Conservation (phyloP, 2,888 invertebrate genomes). For the Polietes domitor region DNA sequence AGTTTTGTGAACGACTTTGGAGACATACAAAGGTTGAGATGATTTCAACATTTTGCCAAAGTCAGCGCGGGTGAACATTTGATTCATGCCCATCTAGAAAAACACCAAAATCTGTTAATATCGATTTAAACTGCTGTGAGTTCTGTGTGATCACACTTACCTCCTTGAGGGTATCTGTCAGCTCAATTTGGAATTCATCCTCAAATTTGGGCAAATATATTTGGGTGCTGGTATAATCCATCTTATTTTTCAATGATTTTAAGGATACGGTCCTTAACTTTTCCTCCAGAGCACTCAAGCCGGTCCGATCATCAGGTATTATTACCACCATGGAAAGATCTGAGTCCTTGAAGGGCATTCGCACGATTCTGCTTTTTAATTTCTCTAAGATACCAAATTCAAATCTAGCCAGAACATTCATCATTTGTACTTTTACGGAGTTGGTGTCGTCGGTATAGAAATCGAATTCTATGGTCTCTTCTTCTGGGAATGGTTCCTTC, state of each 20-base stretch:
- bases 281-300: no score
- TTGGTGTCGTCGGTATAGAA: conserved; percentile 84
- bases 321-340: conserved; percentile 88
- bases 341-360: conserved; percentile 86
- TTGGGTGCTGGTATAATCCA: no score
- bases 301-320: no score
- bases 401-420: conserved; percentile 82
- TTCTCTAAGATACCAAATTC: conserved; percentile 69
- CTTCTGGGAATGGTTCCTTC: conserved; percentile 85
- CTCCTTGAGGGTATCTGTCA: conserved; percentile 83
- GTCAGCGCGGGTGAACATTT: conserved; percentile 85
- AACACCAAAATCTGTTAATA: not conserved
- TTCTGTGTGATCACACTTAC: conserved; percentile 61
- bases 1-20: conserved; percentile 89
- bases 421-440: conserved; percentile 84
- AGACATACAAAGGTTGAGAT: conserved; percentile 81
- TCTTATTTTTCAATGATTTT: no score
- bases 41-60: conserved; percentile 83
- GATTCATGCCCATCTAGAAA: conserved; percentile 84
- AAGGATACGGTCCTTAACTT: no score
- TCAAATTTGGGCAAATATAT: conserved; percentile 92
- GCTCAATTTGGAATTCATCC: conserved; percentile 86
- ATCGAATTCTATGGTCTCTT: conserved; percentile 83
- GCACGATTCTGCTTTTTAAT: conserved; percentile 80
- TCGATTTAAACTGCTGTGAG: not conserved